Percentiles rank a stretch among this genome's conserved stretches.
These are phyloP conservation scores for Ceyx cyanopectus DNA, from an alignment of 2,113 vertebrate genomes.

Conservation along the genomic window DNA sequence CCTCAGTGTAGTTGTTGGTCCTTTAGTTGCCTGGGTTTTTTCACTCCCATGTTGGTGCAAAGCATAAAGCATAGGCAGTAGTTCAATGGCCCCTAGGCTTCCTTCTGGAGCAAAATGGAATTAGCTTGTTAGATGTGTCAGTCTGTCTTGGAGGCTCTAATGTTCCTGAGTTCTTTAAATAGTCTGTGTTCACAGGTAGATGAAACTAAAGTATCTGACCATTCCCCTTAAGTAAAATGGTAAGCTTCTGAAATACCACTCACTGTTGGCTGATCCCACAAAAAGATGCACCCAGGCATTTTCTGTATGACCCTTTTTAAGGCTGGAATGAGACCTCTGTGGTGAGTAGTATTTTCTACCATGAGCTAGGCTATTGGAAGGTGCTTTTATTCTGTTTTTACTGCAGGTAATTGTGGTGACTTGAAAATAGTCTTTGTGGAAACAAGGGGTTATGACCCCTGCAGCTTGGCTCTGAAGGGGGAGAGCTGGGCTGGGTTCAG, in stretches of 20 bases:
- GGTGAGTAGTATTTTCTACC: background rate
- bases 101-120: background rate
- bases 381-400: background rate
- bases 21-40: background rate
- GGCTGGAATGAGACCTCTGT: background rate
- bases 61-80: accelerated
- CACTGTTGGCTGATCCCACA: background rate
- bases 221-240: accelerated
- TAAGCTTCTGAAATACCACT: background rate
- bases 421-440: background rate
- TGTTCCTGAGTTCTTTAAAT: background rate
- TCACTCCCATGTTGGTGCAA: accelerated
- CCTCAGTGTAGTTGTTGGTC: background rate
- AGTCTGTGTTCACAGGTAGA: background rate
- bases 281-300: background rate
- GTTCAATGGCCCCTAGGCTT: background rate
- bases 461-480: background rate
- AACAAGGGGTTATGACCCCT: background rate
- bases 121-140: accelerated
- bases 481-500: background rate
- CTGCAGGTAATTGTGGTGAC: background rate
- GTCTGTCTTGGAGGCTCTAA: accelerated
- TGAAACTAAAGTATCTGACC: background rate
- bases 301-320: background rate
- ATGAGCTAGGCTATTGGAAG: accelerated